phyloP scores from a whole-genome alignment of 2,797 vertebrate species.

The Champsocephalus esox region DNA sequence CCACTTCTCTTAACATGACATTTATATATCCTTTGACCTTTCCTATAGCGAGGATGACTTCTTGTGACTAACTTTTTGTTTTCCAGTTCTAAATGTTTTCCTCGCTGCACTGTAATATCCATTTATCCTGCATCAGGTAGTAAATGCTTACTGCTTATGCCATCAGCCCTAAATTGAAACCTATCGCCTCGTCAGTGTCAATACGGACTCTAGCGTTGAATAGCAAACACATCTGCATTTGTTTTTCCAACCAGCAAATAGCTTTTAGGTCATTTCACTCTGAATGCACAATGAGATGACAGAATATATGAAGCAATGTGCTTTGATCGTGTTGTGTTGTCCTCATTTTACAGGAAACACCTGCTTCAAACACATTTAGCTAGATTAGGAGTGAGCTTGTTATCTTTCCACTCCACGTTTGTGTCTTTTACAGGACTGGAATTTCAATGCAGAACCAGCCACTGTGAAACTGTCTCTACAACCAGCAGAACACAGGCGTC shows the following conservation, averaged over 20 bases:
- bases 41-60: slow-evolving; percentile 53
- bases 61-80: slow-evolving; percentile 42
- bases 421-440: slow-evolving; percentile 75
- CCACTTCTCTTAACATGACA: slow-evolving; percentile 50
- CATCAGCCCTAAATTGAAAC: slow-evolving; percentile 27
- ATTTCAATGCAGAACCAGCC: slow-evolving; percentile 79
- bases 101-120: slow-evolving; percentile 24
- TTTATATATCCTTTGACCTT: slow-evolving; percentile 66
- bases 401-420: slow-evolving; percentile 76
- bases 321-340: slow-evolving; percentile 71
- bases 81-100: slow-evolving; percentile 30
- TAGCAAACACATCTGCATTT: slow-evolving; percentile 38
- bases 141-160: slow-evolving; percentile 9
- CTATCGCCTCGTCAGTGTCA: slow-evolving; percentile 12
- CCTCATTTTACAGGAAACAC: slow-evolving; percentile 72
- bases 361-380: slow-evolving; percentile 73
- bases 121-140: slow-evolving; percentile 21
- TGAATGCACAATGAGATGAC: slow-evolving; percentile 50
- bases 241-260: slow-evolving; percentile 47
- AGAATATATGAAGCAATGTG: slow-evolving; percentile 61
- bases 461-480: slow-evolving; percentile 62
- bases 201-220: slow-evolving; percentile 29
- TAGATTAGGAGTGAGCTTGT: slow-evolving; percentile 78
- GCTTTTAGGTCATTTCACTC: slow-evolving; percentile 52
- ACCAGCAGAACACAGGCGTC: slow-evolving; percentile 61